A percentile compares a stretch with the other conserved stretches of the same genome.
These are phyloP conservation scores for Iselma pallidipennis DNA, from an alignment of 2,888 invertebrate species.

Conservation along the genomic window DNA sequence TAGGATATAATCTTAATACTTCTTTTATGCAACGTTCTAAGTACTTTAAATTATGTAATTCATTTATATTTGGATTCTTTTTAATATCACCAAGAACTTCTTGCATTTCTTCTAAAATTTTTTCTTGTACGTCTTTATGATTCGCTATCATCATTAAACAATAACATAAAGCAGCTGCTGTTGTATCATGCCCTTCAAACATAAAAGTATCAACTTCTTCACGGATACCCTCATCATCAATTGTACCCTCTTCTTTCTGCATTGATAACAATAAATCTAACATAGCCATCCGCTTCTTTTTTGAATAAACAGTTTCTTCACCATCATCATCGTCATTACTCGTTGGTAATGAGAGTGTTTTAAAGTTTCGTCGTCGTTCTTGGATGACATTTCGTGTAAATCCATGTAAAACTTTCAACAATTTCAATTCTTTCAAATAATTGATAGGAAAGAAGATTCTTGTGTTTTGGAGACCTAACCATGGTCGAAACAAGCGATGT, in stretches of 20 bases:
- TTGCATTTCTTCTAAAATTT: conserved; percentile 31
- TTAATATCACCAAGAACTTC: conserved; percentile 30
- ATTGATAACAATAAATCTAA: conserved; percentile 61
- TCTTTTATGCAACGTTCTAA: too few relatives aligned
- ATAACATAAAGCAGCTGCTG: conserved; percentile 29
- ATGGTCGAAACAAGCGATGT: conserved; percentile 2
- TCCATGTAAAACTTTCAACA: conserved; percentile 15
- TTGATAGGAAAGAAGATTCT: conserved; percentile 11
- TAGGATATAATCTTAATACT: too few relatives aligned
- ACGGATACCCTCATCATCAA: conserved; percentile 60
- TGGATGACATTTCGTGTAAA: conserved; percentile 23
- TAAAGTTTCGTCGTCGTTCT: conserved; percentile 27
- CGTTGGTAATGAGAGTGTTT: conserved; percentile 16
- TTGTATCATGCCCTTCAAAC: conserved; percentile 60
- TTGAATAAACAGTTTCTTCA: conserved; percentile 18
- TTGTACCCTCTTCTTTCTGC: conserved; percentile 55
- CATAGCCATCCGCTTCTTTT: conserved; percentile 61
- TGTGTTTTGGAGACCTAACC: neutral
- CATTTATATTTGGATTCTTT: conserved; percentile 37
- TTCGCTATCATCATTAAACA: conserved; percentile 27
- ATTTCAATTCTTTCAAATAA: neutral
- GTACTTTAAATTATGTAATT: conserved; percentile 49
- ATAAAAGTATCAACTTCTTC: conserved; percentile 67
- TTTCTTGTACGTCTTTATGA: conserved; percentile 31
- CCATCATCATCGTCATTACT: conserved; percentile 44